phyloP scores from a whole-genome alignment of 2,797 vertebrate species.

The Lagocephalus sceleratus region DNA sequence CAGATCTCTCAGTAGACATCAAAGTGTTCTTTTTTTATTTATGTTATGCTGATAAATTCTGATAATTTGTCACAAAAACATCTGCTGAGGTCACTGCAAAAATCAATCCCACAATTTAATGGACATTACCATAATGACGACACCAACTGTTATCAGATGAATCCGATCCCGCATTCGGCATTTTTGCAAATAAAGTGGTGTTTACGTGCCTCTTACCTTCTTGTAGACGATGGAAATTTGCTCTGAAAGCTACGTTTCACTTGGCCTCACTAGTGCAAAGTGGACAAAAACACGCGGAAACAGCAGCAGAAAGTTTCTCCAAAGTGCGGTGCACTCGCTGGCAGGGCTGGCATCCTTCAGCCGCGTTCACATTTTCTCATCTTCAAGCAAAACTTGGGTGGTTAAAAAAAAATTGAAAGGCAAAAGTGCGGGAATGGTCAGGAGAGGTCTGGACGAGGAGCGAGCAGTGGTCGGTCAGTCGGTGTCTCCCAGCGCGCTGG shows the following conservation, averaged over 20 bases:
- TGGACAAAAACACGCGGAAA: constrained; percentile 4
- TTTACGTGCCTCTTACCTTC: constrained; percentile 48
- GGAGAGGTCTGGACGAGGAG: constrained; percentile 18
- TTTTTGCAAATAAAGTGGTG: neutral
- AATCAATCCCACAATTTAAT: no score
- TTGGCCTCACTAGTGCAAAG: constrained; percentile 27
- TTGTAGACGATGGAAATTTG: constrained; percentile 21
- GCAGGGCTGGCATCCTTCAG: constrained; percentile 22
- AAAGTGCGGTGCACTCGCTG: constrained; percentile 28
- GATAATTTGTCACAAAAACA: no score
- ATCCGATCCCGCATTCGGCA: neutral
- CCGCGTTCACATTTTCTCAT: no score
- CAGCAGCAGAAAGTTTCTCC: constrained; percentile 9
- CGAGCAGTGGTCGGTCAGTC: constrained; percentile 23
- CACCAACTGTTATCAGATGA: no score
- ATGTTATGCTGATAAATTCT: no score
- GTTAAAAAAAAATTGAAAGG: constrained; percentile 1
- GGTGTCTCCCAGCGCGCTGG: constrained; percentile 54
- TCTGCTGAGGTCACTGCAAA: no score
- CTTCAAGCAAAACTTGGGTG: constrained; percentile 1
- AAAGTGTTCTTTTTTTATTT: no score
- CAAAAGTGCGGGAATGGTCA: neutral
- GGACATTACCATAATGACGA: no score
- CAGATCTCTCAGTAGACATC: no score
- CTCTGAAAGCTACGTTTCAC: constrained; percentile 12